Evolutionary conservation across 2,888 invertebrate species (phyloP).

Genomic region (Athalia rosae): DNA sequence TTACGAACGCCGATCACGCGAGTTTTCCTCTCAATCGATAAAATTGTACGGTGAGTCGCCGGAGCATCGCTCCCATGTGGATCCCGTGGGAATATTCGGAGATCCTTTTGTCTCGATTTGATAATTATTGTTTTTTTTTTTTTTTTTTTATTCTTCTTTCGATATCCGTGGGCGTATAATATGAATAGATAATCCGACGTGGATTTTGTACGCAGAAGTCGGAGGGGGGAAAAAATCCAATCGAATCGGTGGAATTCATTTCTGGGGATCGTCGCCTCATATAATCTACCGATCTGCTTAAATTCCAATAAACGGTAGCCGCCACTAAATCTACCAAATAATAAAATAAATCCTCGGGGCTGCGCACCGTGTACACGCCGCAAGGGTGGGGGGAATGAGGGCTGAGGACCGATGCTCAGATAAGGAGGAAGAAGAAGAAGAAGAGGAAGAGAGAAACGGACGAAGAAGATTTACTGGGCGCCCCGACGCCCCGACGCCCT

Average conservation of each 20-base stretch:
- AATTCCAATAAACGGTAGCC: slow-evolving; percentile 63
- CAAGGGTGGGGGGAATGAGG: slow-evolving; percentile 45
- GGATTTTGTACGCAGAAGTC: slow-evolving; percentile 6
- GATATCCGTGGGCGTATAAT: too few species aligned
- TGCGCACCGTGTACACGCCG: slow-evolving; percentile 45
- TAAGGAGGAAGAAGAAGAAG: slow-evolving; percentile 50
- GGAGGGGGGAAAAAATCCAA: slow-evolving; percentile 6
- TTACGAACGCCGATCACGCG: not conserved
- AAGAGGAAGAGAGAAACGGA: slow-evolving; percentile 49
- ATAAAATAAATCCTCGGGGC: slow-evolving; percentile 62
- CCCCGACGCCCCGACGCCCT: slow-evolving; percentile 60
- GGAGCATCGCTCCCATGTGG: too few species aligned
- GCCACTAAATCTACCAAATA: slow-evolving; percentile 63
- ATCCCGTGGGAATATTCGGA: slow-evolving; percentile 16
- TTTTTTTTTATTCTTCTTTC: not conserved
- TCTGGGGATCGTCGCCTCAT: slow-evolving; percentile 47
- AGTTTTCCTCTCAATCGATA: too few species aligned
- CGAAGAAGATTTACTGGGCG: slow-evolving; percentile 63
- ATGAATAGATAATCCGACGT: too few species aligned
- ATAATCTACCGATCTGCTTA: slow-evolving; percentile 59
- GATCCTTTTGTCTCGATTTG: slow-evolving; percentile 33
- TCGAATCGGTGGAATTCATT: slow-evolving; percentile 37
- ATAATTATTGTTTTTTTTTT: slow-evolving; percentile 30
- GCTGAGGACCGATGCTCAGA: slow-evolving; percentile 48
- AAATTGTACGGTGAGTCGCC: too few species aligned